These are phyloP conservation scores for Chrysogorgia sp. DNA, from an alignment of 92 coral and sea anemone species.

Conservation along the genomic window DNA sequence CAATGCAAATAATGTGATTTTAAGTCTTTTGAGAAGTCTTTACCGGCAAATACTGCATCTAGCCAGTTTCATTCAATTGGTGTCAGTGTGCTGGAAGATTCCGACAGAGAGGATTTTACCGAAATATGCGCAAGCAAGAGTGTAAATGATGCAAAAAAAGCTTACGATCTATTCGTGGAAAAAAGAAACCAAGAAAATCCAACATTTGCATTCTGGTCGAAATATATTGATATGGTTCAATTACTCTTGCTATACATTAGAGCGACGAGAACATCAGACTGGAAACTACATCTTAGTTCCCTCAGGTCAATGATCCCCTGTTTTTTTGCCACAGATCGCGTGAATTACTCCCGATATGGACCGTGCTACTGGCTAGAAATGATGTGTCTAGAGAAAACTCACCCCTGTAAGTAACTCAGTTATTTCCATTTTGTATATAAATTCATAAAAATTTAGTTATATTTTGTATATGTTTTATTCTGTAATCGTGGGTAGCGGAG, in stretches of 20 bases:
- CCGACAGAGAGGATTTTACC: conserved; percentile 17
- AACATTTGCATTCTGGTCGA: conserved; percentile 37
- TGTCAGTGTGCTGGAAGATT: conserved; percentile 31
- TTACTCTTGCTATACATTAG: conserved; percentile 22
- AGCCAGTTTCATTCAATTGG: conserved; percentile 27
- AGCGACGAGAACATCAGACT: conserved; percentile 29
- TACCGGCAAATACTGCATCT: conserved; percentile 10
- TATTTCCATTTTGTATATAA: too few species aligned
- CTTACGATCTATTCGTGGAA: conserved; percentile 23
- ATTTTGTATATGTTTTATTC: too few species aligned
- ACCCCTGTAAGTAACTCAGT: conserved; percentile 25
- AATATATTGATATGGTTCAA: conserved; percentile 33
- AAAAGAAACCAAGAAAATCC: conserved; percentile 41
- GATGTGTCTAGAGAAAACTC: conserved; percentile 32
- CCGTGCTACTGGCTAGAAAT: conserved; percentile 36
- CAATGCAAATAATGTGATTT: neutral
- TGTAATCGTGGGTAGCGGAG: too few species aligned
- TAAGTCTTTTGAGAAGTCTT: conserved; percentile 9
- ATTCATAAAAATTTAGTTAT: too few species aligned
- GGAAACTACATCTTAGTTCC: conserved; percentile 24
- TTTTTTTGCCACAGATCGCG: conserved; percentile 15
- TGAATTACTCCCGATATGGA: conserved; percentile 29
- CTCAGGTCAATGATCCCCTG: conserved; percentile 18
- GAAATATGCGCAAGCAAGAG: conserved; percentile 16
- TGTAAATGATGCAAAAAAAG: conserved; percentile 34